A percentile compares a stretch with the other conserved stretches of the same genome.
These are phyloP conservation scores for Lingula anatina DNA, from an alignment of 2,888 invertebrate species.

Conservation along the genomic window DNA sequence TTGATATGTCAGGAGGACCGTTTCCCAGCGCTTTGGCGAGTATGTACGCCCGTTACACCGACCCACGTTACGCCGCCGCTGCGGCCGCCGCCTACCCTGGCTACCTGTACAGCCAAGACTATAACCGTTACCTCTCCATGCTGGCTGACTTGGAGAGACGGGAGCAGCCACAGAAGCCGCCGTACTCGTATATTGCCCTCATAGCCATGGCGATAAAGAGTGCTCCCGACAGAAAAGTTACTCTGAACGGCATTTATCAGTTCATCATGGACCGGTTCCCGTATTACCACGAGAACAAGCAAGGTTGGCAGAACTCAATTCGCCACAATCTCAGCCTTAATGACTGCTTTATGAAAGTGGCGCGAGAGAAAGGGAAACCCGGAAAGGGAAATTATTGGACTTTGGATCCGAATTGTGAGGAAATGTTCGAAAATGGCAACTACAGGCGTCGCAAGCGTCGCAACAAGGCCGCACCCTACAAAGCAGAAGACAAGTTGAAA, in stretches of 20 bases:
- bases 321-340: constrained; percentile 50
- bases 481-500: too few species aligned
- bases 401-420: constrained; percentile 50
- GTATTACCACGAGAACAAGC: constrained; percentile 54
- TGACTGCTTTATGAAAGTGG: constrained; percentile 50
- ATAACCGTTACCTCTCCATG: constrained; percentile 9
- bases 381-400: constrained; percentile 55
- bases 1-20: too few species aligned
- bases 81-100: too few species aligned
- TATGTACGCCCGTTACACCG: too few species aligned
- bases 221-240: constrained; percentile 52
- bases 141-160: constrained; percentile 32
- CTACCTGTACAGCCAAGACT: too few species aligned
- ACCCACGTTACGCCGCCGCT: too few species aligned
- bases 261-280: constrained; percentile 55
- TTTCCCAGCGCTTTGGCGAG: too few species aligned
- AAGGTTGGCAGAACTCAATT: too few species aligned
- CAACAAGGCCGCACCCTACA: too few species aligned
- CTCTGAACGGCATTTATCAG: constrained; percentile 54
- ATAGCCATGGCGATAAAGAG: constrained; percentile 55
- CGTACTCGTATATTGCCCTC: constrained; percentile 53
- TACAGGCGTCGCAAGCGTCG: constrained; percentile 48
- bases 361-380: constrained; percentile 52
- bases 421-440: constrained; percentile 55
- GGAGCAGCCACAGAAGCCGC: constrained; percentile 48